phyloP scores from a whole-genome alignment of 2,888 invertebrate species.

The Vesta saturnalis region DNA sequence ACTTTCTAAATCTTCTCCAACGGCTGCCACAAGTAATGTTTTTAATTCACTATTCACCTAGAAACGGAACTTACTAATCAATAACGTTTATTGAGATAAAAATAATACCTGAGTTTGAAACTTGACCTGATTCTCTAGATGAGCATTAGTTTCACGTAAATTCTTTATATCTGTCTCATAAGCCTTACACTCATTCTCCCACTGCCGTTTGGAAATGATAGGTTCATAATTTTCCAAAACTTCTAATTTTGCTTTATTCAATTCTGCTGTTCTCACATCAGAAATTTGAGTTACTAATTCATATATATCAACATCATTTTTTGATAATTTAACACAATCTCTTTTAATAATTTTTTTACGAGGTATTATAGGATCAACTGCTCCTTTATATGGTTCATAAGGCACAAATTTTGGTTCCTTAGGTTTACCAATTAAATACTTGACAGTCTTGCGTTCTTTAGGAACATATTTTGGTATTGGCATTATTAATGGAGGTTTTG shows the following conservation, averaged over 20 bases:
- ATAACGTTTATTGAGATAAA: slow-evolving; percentile 25
- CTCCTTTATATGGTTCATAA: slow-evolving; percentile 88
- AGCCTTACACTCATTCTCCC: slow-evolving; percentile 64
- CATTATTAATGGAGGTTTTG: slow-evolving; percentile 68
- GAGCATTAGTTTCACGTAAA: slow-evolving; percentile 74
- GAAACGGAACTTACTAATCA: slow-evolving; percentile 27
- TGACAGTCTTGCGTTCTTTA: slow-evolving; percentile 66
- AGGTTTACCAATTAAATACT: slow-evolving; percentile 65
- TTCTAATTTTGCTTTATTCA: slow-evolving; percentile 64
- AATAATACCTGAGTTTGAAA: slow-evolving; percentile 79
- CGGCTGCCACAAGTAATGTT: slow-evolving; percentile 91
- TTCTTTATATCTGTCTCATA: slow-evolving; percentile 71
- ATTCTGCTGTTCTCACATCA: slow-evolving; percentile 72
- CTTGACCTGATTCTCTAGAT: slow-evolving; percentile 82
- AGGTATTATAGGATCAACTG: slow-evolving; percentile 80
- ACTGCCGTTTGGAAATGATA: slow-evolving; percentile 55
- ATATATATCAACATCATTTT: slow-evolving; percentile 64
- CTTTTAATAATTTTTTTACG: slow-evolving; percentile 58
- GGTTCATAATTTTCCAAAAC: slow-evolving; percentile 60
- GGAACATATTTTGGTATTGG: slow-evolving; percentile 71
- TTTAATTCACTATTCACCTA: slow-evolving; percentile 93
- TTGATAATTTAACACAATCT: slow-evolving; percentile 44
- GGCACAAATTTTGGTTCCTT: slow-evolving; percentile 86
- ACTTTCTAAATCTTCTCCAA: slow-evolving; percentile 92
- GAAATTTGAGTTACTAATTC: slow-evolving; percentile 77